Base-by-base conservation (phyloP, 2,113 vertebrate genomes). In the Tautogolabrus adspersus region DNA sequence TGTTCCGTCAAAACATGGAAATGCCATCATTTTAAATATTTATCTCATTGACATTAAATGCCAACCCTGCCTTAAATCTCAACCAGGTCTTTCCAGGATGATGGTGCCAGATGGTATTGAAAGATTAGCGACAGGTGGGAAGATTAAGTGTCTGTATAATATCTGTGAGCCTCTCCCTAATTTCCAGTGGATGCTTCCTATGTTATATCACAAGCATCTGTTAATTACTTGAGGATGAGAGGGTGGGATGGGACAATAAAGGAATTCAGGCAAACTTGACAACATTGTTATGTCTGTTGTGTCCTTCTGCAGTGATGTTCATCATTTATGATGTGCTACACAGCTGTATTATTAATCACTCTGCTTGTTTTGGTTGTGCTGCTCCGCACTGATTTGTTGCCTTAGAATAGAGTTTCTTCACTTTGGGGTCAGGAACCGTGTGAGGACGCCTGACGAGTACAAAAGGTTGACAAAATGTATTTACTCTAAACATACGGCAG, bases 41-140 rank as follows among this genome's bases (percentile, higher is more conserved):
- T 15, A 6, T 57, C 3, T 23, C 0, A 0, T 16, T 23, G 22
- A 51, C 11, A 38, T 49, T 40, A 38, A 62, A 57, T 38, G 55
- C 26, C 55, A 51, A 59, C 51, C 8, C 0, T 59, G 23, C 10
- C 23, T 38, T 40, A 19, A 34, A 77, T 63, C 42, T 52, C 22
- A 18, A 9, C 2, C 30, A 46, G 37, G 22, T 30, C 49, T 63
- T 72, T 34, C 7, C 44, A 51, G 42, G 60, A 62, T 47, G 57
- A 34, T 16, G 26, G 44, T 63, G 82, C 73, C 87, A 85, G 89
- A 80, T 86, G 82, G 78, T 66, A 71, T 84, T 40, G 46, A 40
- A 71, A 69, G 44, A 77, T 23, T 16, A 58, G 52, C 69, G 65
- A 72, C 59, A 78, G 56, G 26, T 57, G 51, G 21, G 37, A 34